phyloP scores from a whole-genome alignment of 30 jellyfish, hydroid and myxozoan genomes.

The Sanderia malayensis region DNA sequence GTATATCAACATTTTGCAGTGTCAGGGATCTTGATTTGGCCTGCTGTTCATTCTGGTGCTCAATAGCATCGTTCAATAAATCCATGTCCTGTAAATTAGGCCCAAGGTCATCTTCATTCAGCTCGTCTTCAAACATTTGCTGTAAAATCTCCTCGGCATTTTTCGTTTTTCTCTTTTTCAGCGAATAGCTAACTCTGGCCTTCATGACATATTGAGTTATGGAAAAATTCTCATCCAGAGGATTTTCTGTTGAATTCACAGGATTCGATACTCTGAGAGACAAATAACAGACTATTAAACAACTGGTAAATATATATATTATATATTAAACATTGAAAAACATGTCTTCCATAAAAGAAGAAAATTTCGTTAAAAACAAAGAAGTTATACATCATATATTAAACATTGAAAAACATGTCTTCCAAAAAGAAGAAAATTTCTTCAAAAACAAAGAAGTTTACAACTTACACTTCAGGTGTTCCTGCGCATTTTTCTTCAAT shows the following conservation, averaged over 20 bases:
- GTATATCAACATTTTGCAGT: slow-evolving; percentile 58
- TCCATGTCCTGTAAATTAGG: slow-evolving; percentile 69
- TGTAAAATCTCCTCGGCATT: slow-evolving; percentile 93
- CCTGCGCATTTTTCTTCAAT: slow-evolving; percentile 84
- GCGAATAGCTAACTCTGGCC: slow-evolving; percentile 73
- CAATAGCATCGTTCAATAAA: slow-evolving; percentile 78
- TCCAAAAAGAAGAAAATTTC: no score
- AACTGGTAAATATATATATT: no score
- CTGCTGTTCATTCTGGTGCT: slow-evolving; percentile 19
- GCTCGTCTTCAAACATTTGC: slow-evolving; percentile 97
- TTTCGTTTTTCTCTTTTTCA: slow-evolving; percentile 71
- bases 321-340: no score
- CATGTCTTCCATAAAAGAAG: no score
- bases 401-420: no score
- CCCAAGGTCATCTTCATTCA: slow-evolving; percentile 91
- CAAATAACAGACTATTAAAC: no score
- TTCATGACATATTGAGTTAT: slow-evolving; percentile 56
- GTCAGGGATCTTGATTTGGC: slow-evolving; percentile 58
- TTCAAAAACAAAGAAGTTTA: no score
- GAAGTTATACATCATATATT: no score
- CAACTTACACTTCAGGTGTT: slow-evolving; percentile 60
- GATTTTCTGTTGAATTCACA: slow-evolving; percentile 25
- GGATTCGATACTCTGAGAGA: not conserved
- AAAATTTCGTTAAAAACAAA: no score
- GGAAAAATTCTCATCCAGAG: slow-evolving; percentile 70